Evolutionary conservation across 2,888 invertebrate species (phyloP).

Genomic region (Lamproptera curius): DNA sequence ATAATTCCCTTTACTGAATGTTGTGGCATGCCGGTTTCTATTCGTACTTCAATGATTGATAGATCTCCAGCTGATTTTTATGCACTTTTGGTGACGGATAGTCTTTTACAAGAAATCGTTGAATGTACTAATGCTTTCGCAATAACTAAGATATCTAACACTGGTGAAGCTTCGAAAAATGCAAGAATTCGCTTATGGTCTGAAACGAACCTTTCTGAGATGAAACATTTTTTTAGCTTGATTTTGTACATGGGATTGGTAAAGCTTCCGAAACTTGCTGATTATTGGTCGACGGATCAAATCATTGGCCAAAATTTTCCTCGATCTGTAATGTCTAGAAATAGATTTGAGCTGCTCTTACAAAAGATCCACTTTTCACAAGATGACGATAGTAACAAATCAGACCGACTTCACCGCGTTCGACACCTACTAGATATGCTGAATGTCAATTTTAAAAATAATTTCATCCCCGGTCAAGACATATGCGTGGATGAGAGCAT

Average conservation of each 20-base stretch:
- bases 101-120: slow-evolving; percentile 14
- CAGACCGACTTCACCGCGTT: too few species aligned
- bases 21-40: slow-evolving; percentile 19
- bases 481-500: slow-evolving; percentile 1
- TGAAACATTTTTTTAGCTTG: slow-evolving; percentile 17
- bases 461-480: slow-evolving; percentile 21
- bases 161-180: neutral
- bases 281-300: slow-evolving; percentile 36
- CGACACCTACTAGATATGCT: too few species aligned
- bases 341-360: slow-evolving; percentile 35
- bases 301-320: slow-evolving; percentile 30
- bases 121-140: neutral
- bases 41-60: slow-evolving; percentile 15
- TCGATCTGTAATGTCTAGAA: slow-evolving; percentile 22
- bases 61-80: slow-evolving; percentile 19
- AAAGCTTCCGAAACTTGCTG: slow-evolving; percentile 27
- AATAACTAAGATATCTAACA: slow-evolving; percentile 20
- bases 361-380: slow-evolving; percentile 32
- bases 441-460: slow-evolving; percentile 33
- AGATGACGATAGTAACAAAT: slow-evolving; percentile 31
- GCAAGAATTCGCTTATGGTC: slow-evolving; percentile 29
- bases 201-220: slow-evolving; percentile 29
- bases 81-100: slow-evolving; percentile 22
- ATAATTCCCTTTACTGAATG: slow-evolving; percentile 27
- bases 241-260: slow-evolving; percentile 21